Conservation (phyloP, 1,140 invertebrate genomes). For the Rhynchophorus ferrugineus region DNA sequence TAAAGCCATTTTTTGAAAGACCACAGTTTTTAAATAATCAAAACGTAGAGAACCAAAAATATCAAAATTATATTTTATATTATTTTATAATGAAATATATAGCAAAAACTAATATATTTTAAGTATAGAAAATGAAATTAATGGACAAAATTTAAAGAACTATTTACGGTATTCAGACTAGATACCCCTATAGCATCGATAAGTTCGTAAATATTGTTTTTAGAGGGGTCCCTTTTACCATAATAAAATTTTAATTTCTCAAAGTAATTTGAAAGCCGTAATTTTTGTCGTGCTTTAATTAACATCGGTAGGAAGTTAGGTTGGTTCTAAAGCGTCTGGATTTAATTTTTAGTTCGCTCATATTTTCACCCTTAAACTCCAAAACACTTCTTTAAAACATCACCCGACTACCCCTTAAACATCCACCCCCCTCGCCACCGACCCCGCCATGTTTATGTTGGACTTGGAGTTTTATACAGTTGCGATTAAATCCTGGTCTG, state of each 20-base stretch:
- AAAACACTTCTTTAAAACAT: conserved; percentile 28
- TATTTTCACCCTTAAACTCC: conserved; percentile 29
- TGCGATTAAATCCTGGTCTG: background rate
- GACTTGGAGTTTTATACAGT: conserved; percentile 1
- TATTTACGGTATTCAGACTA: too few relatives aligned
- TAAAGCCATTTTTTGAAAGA: too few relatives aligned
- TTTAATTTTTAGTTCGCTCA: conserved; percentile 29
- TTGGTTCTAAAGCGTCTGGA: conserved; percentile 27
- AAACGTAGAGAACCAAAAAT: too few relatives aligned
- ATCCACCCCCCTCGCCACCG: too few relatives aligned
- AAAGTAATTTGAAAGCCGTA: conserved; percentile 29
- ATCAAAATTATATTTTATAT: too few relatives aligned
- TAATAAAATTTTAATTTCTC: conserved; percentile 29
- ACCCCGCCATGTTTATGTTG: conserved; percentile 4
- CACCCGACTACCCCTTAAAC: too few relatives aligned
- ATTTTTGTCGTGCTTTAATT: conserved; percentile 32
- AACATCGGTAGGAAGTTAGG: conserved; percentile 25
- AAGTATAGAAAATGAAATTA: too few relatives aligned
- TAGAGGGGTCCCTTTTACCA: conserved; percentile 10
- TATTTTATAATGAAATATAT: too few relatives aligned
- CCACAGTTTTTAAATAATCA: too few relatives aligned
- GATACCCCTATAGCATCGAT: too few relatives aligned
- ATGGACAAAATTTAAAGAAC: too few relatives aligned
- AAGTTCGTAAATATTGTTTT: background rate
- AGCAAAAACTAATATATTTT: too few relatives aligned